Evolutionary conservation across 2,113 vertebrate genomes (phyloP), one percentile per base, ranked within the genome.

Genomic region (Chaenogobius annularis): DNA sequence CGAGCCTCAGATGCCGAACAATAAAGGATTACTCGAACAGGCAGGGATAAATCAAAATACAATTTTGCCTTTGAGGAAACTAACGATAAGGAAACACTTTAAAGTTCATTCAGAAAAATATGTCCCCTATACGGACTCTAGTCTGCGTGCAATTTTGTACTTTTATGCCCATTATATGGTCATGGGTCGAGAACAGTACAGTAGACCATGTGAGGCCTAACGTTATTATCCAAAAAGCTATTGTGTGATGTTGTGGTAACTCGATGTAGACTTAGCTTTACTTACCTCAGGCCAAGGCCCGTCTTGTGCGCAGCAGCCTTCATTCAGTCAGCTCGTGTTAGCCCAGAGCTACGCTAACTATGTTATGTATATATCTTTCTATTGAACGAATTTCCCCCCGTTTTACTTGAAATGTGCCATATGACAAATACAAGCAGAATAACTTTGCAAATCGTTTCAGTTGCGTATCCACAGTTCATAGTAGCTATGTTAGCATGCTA

Each of bases 401-500:
- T 0, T 6, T 56, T 13, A 10, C 20, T 20, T 55, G 10, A 55
- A 22, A 55, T 10, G 10, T 44, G 54, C 5, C 76, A 9, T 9
- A 7, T 40, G 37, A 44, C 20, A 15, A 26, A 70, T 37, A 20
- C 17, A 23, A 40, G 15, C 17, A 23, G 66, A 26, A 58, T n/a
- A 26, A 26, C 0, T 9, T 43, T 52, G 79, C 64, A 79, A 68
- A 85, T 63, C 40, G 3, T 52, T 47, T 68, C 40, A 73, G 44
- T 70, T 73, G 23, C 26, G 12, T n/a, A 71, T 31, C 61, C 52
- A 5, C 48, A 65, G 67, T 69, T 64, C 66, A 40, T 19, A 44
- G 48, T 86, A 78, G 68, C 76, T 44, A 11, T 0, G 22, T 46
- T 85, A 86, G 77, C 83, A 67, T 55, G 75, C 71, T 70, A 7